phyloP scores from a whole-genome alignment of 1,140 invertebrate genomes.

The Vanessa tameamea region DNA sequence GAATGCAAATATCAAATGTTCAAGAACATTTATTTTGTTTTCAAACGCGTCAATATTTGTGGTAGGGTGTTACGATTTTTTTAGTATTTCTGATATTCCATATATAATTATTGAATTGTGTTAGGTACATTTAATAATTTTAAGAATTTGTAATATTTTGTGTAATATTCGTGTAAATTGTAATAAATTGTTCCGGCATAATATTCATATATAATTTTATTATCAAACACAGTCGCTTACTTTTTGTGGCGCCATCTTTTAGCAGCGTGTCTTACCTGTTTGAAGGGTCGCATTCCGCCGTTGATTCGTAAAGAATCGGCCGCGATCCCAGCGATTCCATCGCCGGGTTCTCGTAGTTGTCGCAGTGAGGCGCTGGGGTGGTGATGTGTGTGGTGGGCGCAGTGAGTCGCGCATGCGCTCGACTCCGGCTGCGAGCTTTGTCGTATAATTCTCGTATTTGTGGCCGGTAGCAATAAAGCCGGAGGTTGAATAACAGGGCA shows the following conservation, averaged over 20 bases:
- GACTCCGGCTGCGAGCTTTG: constrained; percentile 95
- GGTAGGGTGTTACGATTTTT: too few relatives aligned
- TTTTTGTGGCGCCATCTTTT: constrained; percentile 60
- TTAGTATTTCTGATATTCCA: too few relatives aligned
- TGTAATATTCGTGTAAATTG: neutral
- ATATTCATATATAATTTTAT: neutral
- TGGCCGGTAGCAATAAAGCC: constrained; percentile 86
- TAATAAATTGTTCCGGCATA: neutral
- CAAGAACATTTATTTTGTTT: too few relatives aligned
- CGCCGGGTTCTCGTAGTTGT: constrained; percentile 89
- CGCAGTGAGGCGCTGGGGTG: constrained; percentile 89
- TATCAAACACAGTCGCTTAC: neutral
- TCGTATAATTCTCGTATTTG: constrained; percentile 88
- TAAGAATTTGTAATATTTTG: neutral
- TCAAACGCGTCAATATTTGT: too few relatives aligned
- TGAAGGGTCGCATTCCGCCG: constrained; percentile 97
- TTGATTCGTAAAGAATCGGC: constrained; percentile 98
- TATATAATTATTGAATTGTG: too few relatives aligned
- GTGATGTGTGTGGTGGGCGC: constrained; percentile 81
- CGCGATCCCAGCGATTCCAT: constrained; percentile 97
- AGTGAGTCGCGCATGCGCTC: constrained; percentile 85
- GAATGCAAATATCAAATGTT: too few relatives aligned
- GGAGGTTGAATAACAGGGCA: constrained; percentile 84
- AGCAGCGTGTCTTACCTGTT: constrained; percentile 87
- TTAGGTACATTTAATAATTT: too few relatives aligned